Evolutionary conservation across 2,888 invertebrate species (phyloP), one percentile per base, ranked within the genome.

Genomic region (Monopis laevigella): DNA sequence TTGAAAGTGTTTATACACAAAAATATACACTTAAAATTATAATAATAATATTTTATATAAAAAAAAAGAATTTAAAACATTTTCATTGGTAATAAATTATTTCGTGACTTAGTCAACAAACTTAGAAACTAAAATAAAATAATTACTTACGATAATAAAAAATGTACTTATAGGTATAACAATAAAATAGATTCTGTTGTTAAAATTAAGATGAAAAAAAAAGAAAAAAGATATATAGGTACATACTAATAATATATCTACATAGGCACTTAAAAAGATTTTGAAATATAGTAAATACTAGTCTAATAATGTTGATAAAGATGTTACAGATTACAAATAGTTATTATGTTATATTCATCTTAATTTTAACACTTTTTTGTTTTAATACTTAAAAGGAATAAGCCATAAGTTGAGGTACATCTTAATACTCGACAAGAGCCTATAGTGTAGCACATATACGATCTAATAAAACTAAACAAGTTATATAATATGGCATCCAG

Each of bases 81-180:
- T 66, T 65, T 78, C 78, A 78, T 78, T 78, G 78, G 78, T 77
- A 78, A 78, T 78, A 77, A 78, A 75, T 78, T 78, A 78, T 73
- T 62, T 73, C 59, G 74, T 78, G 78, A 78, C 78, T 78, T 78
- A 78, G 78, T 78, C 74, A 73, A 72, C 70, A 60, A 66, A 60
- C 62, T 65, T 60, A 70, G 56, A n/a, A n/a, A n/a, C n/a, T n/a
- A n/a, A n/a, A n/a, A n/a, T n/a, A n/a, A n/a, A n/a, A n/a, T n/a
- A n/a, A n/a, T n/a, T n/a, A n/a, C n/a, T n/a, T n/a, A n/a, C n/a
- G n/a, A n/a, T n/a, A n/a, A n/a, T n/a, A n/a, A n/a, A n/a, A n/a
- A n/a, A n/a, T n/a, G n/a, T n/a, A n/a, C n/a, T n/a, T n/a, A n/a
- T n/a, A n/a, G n/a, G n/a, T n/a, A n/a, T n/a, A n/a, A n/a, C n/a